A percentile compares a stretch with the other conserved stretches of the same genome.
phyloP scores from a whole-genome alignment of 2,888 invertebrate genomes.

The Noctua fimbriata region DNA sequence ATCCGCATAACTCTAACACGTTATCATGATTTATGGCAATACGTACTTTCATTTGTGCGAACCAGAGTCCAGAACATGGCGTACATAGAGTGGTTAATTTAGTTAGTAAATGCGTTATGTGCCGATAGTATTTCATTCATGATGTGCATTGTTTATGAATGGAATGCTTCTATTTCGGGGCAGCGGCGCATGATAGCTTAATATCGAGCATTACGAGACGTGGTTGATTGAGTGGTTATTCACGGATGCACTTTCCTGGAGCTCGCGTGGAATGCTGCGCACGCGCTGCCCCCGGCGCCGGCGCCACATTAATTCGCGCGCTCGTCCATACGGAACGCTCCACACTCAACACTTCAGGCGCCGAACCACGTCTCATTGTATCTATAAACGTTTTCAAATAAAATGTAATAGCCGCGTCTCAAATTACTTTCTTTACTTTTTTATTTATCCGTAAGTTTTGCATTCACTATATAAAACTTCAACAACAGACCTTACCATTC shows the following conservation, averaged over 20 bases:
- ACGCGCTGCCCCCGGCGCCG: constrained; percentile 63
- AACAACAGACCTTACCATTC: not conserved
- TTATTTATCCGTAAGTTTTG: not conserved
- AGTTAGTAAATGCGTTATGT: constrained; percentile 77
- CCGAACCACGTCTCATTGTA: constrained; percentile 32
- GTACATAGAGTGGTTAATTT: constrained; percentile 79
- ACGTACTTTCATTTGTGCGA: constrained; percentile 77
- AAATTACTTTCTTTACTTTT: not conserved
- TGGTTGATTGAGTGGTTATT: constrained; percentile 79
- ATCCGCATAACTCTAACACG: constrained; percentile 84
- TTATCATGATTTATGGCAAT: constrained; percentile 86
- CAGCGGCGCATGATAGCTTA: constrained; percentile 82
- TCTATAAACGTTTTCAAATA: constrained; percentile 38
- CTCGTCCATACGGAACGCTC: constrained; percentile 55
- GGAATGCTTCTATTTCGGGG: constrained; percentile 82
- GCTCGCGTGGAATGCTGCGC: constrained; percentile 74
- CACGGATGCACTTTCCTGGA: constrained; percentile 81
- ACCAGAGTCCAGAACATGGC: constrained; percentile 75
- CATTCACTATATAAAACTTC: not conserved
- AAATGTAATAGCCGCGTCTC: constrained; percentile 33
- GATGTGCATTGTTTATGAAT: constrained; percentile 85
- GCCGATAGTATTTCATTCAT: constrained; percentile 82
- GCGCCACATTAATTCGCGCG: constrained; percentile 69
- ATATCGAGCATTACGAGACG: constrained; percentile 75
- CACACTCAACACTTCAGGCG: constrained; percentile 42